These are phyloP conservation scores for Lota lota DNA, from an alignment of 2,113 vertebrate genomes.

Conservation along the genomic window DNA sequence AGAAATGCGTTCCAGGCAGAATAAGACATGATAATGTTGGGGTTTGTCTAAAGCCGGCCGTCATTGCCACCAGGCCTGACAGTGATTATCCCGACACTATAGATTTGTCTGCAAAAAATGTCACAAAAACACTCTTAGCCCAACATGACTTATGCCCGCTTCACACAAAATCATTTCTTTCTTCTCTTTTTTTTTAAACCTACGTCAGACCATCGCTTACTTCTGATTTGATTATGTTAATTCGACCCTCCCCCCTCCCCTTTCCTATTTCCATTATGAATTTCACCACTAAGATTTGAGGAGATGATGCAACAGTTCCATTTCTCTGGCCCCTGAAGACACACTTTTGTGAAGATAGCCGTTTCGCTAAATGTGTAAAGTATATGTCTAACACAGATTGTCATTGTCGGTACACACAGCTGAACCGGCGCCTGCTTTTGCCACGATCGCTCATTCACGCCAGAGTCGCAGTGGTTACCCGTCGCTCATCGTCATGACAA, in stretches of 20 bases:
- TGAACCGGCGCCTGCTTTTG: no score
- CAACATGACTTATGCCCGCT: slow-evolving; percentile 30
- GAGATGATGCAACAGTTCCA: no score
- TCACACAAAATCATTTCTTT: slow-evolving; percentile 47
- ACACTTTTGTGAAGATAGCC: not conserved
- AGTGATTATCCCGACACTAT: slow-evolving; percentile 19
- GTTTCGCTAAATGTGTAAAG: not conserved
- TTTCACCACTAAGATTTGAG: slow-evolving; percentile 19
- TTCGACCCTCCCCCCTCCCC: slow-evolving; percentile 11
- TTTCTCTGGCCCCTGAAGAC: no score
- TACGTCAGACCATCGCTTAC: slow-evolving; percentile 56
- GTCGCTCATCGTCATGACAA: no score
- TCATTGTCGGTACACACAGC: not conserved
- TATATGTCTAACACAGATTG: not conserved
- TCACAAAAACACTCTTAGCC: not conserved
- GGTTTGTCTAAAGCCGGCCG: slow-evolving; percentile 47
- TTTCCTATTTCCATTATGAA: not conserved
- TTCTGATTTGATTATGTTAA: slow-evolving; percentile 56
- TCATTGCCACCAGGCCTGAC: slow-evolving; percentile 41
- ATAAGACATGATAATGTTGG: slow-evolving; percentile 33
- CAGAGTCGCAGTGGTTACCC: no score
- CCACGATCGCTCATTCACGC: no score
- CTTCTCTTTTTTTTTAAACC: slow-evolving; percentile 37
- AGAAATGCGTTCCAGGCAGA: slow-evolving; percentile 37
- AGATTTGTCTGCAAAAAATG: not conserved